phyloP scores from a whole-genome alignment of 2,797 vertebrate species.

The Rhabdophis nuchalis region DNA sequence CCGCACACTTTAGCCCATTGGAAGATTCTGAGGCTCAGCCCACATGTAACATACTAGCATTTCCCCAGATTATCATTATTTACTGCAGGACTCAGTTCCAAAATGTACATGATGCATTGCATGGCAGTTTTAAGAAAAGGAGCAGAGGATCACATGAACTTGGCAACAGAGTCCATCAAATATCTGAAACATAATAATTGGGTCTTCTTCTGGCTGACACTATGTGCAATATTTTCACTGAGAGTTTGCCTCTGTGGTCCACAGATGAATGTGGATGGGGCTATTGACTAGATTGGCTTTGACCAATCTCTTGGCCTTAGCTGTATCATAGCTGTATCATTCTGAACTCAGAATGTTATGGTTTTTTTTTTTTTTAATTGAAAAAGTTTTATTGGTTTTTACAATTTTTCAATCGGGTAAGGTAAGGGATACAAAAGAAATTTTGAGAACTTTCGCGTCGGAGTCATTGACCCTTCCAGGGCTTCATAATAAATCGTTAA shows the following conservation, averaged over 20 bases:
- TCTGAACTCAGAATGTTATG: background rate
- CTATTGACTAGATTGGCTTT: background rate
- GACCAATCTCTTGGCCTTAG: background rate
- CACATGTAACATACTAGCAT: slow-evolving; percentile 28
- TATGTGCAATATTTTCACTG: background rate
- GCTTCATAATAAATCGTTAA: too few species aligned
- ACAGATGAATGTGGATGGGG: background rate
- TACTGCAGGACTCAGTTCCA: slow-evolving; percentile 30
- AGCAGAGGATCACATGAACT: background rate
- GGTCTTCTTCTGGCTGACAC: background rate
- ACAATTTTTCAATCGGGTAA: too few species aligned
- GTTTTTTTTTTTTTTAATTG: too few species aligned
- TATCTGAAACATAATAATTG: background rate
- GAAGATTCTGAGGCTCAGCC: slow-evolving; percentile 36
- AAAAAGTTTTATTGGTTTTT: too few species aligned
- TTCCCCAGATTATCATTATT: slow-evolving; percentile 42
- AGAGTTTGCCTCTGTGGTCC: background rate
- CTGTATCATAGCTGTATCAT: background rate
- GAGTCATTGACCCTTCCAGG: too few species aligned
- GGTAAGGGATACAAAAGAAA: too few species aligned
- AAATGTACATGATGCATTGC: background rate
- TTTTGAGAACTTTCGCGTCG: too few species aligned
- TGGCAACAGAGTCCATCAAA: rapidly evolving
- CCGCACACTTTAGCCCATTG: slow-evolving; percentile 22
- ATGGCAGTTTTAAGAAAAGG: background rate